Evolutionary conservation across 2,113 vertebrate species (phyloP), one percentile per base, ranked within the genome.

Genomic region (Buteo buteo): DNA sequence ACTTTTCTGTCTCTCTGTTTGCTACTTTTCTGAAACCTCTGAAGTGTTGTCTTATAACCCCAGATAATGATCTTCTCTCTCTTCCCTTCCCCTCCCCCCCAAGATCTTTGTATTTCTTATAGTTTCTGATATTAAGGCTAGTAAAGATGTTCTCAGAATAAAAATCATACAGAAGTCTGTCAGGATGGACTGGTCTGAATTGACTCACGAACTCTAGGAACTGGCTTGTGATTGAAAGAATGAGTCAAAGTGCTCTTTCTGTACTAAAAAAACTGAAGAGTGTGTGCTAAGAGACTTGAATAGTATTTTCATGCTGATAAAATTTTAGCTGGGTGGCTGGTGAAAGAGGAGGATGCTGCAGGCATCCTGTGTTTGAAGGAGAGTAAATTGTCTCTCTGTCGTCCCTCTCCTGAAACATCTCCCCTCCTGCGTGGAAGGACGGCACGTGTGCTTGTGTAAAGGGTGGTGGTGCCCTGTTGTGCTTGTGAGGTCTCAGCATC

Each of bases 371-470:
- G 32, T 71, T 49, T 88, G 82, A 57, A 92, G 71, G 58, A 42
- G 18, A 58, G 12, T 42, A 66, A 58, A 54, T 24, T 50, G 13
- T 49, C 31, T 79, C 50, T 70, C 22, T 71, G 11, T 31, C 3
- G 0, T 32, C 15, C 44, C 19, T 57, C 36, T 72, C 34, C 49
- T 66, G 54, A 71, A 94, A 57, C 32, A 36, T 65, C 44, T 76
- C 13, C 20, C 25, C 25, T 74, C 9, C 13, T 79, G 31, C 31
- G 31, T n/a, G 36, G 61, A 67, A 94, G 34, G 29, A 71, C 0
- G 4, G 11, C 1, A 1, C 0, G 0, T 3, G 2, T 42, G 11
- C 50, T 86, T 4, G 1, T 80, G 25, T 44, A 34, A 59, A 4
- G 2, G 31, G 32, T 80, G 54, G 31, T 31, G 31, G 59, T 78